A percentile compares a stretch with the other conserved stretches of the same genome.
Evolutionary conservation across 2,797 vertebrate genomes (phyloP).

Genomic region (Enteromius afrohamiltoni): DNA sequence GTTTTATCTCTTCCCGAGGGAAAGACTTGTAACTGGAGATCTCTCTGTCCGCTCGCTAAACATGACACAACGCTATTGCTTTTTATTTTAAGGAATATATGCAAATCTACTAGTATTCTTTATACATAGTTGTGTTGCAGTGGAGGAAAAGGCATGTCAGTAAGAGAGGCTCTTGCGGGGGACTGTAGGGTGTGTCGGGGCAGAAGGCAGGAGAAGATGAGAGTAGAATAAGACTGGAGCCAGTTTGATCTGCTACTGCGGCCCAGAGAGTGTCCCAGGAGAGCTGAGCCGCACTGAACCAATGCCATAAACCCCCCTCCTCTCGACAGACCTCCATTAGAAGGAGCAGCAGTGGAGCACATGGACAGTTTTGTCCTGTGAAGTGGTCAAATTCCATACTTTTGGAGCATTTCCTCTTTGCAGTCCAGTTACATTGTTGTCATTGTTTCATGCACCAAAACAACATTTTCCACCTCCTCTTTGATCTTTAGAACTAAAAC

Average conservation of each 20-base stretch:
- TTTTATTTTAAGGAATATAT: neutral
- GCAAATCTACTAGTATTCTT: neutral
- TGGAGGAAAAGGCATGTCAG: neutral
- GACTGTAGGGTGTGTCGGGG: conserved; percentile 59
- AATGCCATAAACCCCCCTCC: conserved; percentile 16
- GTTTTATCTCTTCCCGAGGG: conserved; percentile 68
- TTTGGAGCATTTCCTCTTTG: neutral
- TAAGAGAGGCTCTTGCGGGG: conserved; percentile 23
- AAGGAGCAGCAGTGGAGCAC: neutral
- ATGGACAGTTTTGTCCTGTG: neutral
- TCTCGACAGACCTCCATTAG: neutral
- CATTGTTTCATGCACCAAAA: neutral
- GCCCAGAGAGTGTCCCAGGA: conserved; percentile 52
- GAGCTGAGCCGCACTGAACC: conserved; percentile 30
- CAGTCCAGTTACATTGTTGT: neutral
- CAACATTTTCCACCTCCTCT: neutral
- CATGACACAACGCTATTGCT: neutral
- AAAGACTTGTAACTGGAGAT: conserved; percentile 71
- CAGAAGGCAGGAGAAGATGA: conserved; percentile 12
- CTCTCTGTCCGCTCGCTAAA: conserved; percentile 29
- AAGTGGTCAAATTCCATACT: neutral
- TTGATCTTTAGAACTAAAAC: neutral
- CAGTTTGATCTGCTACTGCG: conserved; percentile 12
- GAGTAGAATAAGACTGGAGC: neutral
- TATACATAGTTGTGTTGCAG: neutral